These are phyloP conservation scores for Hydropsyche betteni DNA, from an alignment of 2,888 invertebrate species.

Conservation along the genomic window DNA sequence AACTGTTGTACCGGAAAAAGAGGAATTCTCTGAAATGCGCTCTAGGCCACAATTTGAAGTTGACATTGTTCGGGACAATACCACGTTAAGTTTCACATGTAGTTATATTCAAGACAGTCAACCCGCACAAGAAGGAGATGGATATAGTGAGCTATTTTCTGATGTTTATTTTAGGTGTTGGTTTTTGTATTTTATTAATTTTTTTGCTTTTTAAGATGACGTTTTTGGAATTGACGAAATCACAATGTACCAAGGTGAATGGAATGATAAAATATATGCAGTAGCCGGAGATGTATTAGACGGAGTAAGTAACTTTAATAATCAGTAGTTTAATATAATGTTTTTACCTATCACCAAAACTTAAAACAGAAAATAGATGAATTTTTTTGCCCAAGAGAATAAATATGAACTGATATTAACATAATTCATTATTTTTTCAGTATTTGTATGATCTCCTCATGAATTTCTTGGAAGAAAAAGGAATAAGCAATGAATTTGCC, in stretches of 20 bases:
- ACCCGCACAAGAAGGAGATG: conserved; percentile 71
- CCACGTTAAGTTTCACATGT: conserved; percentile 86
- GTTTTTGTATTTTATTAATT: not conserved
- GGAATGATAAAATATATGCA: conserved; percentile 86
- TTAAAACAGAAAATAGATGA: too few species aligned
- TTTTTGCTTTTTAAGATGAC: conserved; percentile 72
- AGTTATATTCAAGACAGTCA: conserved; percentile 76
- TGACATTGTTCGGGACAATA: conserved; percentile 80
- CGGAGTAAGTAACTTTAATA: conserved; percentile 71
- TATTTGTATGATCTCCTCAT: conserved; percentile 93
- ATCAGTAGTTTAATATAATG: too few species aligned
- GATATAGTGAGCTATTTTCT: conserved; percentile 68
- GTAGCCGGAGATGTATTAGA: conserved; percentile 95
- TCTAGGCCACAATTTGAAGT: conserved; percentile 93
- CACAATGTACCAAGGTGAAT: conserved; percentile 86
- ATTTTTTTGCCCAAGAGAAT: too few species aligned
- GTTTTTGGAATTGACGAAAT: conserved; percentile 94
- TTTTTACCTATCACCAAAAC: not conserved
- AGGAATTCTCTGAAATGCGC: conserved; percentile 83
- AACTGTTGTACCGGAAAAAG: conserved; percentile 72
- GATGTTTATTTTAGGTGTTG: not conserved
- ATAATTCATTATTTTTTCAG: conserved; percentile 64
- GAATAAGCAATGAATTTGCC: conserved; percentile 91
- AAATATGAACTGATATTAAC: conserved; percentile 41
- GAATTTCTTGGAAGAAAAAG: conserved; percentile 96